A percentile compares a stretch with the other conserved stretches of the same genome.
phyloP scores from a whole-genome alignment of 2,113 vertebrate genomes.

The Sula dactylatra region DNA sequence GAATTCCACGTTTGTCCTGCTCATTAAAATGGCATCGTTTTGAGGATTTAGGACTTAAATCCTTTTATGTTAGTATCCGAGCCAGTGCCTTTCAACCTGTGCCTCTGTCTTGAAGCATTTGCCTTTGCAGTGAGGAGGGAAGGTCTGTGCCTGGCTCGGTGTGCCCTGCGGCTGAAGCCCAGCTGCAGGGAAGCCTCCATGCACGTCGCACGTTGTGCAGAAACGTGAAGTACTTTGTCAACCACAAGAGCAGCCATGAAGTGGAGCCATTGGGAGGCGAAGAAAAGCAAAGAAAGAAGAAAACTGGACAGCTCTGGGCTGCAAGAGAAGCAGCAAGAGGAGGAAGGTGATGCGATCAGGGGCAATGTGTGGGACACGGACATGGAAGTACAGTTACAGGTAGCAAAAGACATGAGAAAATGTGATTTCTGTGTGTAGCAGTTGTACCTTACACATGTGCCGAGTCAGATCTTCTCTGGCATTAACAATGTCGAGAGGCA shows the following conservation, averaged over 20 bases:
- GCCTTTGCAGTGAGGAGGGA: not conserved
- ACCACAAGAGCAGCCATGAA: not conserved
- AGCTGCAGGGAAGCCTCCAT: not conserved
- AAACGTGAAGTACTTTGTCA: not conserved
- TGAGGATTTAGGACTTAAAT: not conserved
- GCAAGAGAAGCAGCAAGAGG: not conserved
- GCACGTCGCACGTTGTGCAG: not conserved
- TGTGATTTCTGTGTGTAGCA: not conserved
- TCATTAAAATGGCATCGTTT: not conserved
- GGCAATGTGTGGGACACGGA: not conserved
- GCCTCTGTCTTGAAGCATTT: not conserved
- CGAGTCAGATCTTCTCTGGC: not conserved
- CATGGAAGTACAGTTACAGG: not conserved
- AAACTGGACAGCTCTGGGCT: not conserved
- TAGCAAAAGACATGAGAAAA: not conserved
- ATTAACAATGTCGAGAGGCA: not conserved
- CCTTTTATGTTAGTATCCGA: not conserved
- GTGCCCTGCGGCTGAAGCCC: rapidly evolving
- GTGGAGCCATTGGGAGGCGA: not conserved
- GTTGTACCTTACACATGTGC: not conserved
- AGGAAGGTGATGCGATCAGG: not conserved
- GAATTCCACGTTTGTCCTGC: not conserved
- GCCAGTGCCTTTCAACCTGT: not conserved
- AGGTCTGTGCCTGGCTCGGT: not conserved
- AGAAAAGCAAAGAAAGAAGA: not conserved